phyloP scores from a whole-genome alignment of 2,113 vertebrate genomes.

The Malurus melanocephalus region DNA sequence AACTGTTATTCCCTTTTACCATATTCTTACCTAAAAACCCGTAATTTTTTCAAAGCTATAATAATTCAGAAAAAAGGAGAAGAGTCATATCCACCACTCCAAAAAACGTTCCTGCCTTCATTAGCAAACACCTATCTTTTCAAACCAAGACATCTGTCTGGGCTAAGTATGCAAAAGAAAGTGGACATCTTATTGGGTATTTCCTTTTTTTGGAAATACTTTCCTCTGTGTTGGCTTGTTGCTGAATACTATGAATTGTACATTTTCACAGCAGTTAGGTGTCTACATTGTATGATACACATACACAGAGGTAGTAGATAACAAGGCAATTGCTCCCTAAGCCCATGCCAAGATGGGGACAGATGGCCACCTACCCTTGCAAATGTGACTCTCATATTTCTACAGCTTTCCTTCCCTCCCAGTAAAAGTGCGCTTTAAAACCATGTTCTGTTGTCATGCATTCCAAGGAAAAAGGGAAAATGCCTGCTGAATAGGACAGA shows the following conservation, averaged over 20 bases:
- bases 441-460: not conserved
- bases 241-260: not conserved
- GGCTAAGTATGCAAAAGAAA: not conserved
- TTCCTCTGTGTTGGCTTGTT: not conserved
- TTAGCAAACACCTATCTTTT: too few species aligned
- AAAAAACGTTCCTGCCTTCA: too few species aligned
- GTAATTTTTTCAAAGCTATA: too few species aligned
- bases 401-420: not conserved
- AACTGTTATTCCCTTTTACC: too few species aligned
- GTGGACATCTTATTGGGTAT: not conserved
- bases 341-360: not conserved
- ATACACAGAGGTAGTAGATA: not conserved
- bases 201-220: not conserved
- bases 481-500: not conserved
- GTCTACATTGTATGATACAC: not conserved
- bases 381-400: not conserved
- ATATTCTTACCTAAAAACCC: too few species aligned
- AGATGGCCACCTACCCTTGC: not conserved
- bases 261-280: not conserved
- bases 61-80: too few species aligned
- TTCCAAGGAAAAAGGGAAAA: not conserved
- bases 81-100: too few species aligned
- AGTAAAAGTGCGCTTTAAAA: not conserved
- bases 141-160: not conserved
- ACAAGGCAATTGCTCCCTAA: not conserved